These are phyloP conservation scores for Darevskia nairensis DNA, from an alignment of 2,797 vertebrate species.

Conservation along the genomic window DNA sequence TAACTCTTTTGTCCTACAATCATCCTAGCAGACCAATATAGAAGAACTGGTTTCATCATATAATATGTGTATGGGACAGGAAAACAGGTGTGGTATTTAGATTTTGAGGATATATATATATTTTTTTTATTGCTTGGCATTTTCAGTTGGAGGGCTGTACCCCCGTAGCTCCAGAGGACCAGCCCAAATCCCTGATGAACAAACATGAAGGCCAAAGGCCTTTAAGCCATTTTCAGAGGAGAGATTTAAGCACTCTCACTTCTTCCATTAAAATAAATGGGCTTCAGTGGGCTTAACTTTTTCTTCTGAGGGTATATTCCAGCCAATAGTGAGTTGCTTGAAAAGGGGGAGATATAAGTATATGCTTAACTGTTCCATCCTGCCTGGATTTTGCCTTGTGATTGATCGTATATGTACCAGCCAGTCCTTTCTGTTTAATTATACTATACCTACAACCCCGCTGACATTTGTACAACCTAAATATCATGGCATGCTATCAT, in stretches of 20 bases:
- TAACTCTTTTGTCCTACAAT: not conserved
- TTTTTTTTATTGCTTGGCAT: too few relatives aligned
- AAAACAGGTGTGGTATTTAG: too few relatives aligned
- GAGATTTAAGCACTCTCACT: not conserved
- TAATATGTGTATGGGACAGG: not conserved
- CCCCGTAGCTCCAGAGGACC: too few relatives aligned
- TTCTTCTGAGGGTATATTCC: not conserved
- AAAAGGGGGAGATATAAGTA: not conserved
- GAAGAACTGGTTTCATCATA: not conserved
- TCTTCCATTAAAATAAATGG: not conserved
- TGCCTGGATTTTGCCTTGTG: not conserved
- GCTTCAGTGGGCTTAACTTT: too few relatives aligned
- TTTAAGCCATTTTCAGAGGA: not conserved
- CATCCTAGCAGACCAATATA: not conserved
- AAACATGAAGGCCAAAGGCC: not conserved
- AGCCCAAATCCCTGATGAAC: not conserved
- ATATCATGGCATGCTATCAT: not conserved
- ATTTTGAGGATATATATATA: too few relatives aligned
- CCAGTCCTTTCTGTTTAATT: not conserved
- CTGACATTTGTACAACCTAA: not conserved
- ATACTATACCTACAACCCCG: not conserved
- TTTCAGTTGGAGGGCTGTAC: too few relatives aligned
- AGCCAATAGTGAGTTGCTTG: not conserved
- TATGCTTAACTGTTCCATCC: not conserved
- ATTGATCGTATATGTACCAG: not conserved